Conservation (phyloP, 1,140 invertebrate species). For the Dolichoris vasculosae region DNA sequence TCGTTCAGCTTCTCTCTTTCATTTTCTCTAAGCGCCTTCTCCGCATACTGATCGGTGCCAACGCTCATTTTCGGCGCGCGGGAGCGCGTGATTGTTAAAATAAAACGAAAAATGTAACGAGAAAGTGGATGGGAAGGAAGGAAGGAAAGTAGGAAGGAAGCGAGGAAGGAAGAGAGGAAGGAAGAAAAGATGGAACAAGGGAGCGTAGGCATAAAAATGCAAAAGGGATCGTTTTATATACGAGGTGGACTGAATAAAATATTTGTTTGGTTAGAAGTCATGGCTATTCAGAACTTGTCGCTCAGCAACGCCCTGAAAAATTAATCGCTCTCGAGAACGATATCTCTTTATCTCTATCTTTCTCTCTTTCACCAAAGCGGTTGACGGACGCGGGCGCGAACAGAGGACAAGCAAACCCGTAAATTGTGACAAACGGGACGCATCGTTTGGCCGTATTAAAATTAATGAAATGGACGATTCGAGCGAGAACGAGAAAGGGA, state of each 20-base stretch:
- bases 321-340: constrained; percentile 58
- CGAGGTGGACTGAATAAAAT: constrained; percentile 34
- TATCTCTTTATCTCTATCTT: neutral
- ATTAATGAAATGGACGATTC: constrained; percentile 66
- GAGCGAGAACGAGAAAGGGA: constrained; percentile 32
- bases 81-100: constrained; percentile 27
- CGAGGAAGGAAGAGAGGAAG: neutral
- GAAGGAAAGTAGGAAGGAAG: neutral
- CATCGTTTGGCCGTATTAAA: constrained; percentile 65
- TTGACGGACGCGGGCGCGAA: constrained; percentile 50
- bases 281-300: constrained; percentile 55
- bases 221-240: constrained; percentile 34
- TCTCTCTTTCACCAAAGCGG: neutral
- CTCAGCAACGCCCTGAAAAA: constrained; percentile 63
- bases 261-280: constrained; percentile 46
- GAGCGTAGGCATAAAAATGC: constrained; percentile 35
- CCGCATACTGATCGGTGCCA: constrained; percentile 56
- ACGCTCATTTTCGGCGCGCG: constrained; percentile 46
- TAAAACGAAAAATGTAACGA: neutral
- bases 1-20: neutral
- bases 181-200: neutral
- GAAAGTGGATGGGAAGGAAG: neutral
- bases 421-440: constrained; percentile 66
- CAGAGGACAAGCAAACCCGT: constrained; percentile 46
- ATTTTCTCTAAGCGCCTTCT: constrained; percentile 30